A percentile compares a stretch with the other conserved stretches of the same genome.
Evolutionary conservation across 1,140 invertebrate genomes (phyloP).

Genomic region (Phortica variegata): DNA sequence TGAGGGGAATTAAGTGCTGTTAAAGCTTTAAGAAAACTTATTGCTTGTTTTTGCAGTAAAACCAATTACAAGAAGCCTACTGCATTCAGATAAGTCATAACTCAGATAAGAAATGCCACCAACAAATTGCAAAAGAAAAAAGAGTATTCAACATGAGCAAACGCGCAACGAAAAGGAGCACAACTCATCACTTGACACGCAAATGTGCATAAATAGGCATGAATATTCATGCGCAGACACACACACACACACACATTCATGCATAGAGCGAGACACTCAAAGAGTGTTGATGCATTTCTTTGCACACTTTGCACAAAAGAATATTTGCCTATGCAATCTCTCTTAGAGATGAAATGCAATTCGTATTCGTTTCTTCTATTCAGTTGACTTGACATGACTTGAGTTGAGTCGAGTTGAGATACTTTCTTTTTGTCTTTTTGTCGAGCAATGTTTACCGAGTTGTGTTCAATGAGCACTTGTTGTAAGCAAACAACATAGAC

Average conservation of each 20-base stretch:
- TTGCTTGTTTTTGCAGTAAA: no score
- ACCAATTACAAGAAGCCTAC: no score
- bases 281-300: no score
- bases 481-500: slow-evolving; percentile 21
- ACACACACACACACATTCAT: slow-evolving; percentile 18
- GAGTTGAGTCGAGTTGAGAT: no score
- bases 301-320: slow-evolving; percentile 41
- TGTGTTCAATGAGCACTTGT: slow-evolving; percentile 12
- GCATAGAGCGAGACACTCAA: neutral
- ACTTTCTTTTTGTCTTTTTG: no score
- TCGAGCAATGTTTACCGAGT: slow-evolving; percentile 35
- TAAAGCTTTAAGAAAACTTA: no score
- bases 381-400: no score
- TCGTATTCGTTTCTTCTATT: slow-evolving; percentile 26
- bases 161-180: slow-evolving; percentile 20
- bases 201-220: slow-evolving; percentile 55
- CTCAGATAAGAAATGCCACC: no score
- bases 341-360: slow-evolving; percentile 56
- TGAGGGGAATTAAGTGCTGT: no score
- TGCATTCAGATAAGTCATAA: no score
- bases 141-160: slow-evolving; percentile 18
- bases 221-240: slow-evolving; percentile 46
- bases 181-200: slow-evolving; percentile 50
- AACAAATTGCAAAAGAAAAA: no score
- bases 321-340: slow-evolving; percentile 37